phyloP scores from a whole-genome alignment of 2,888 invertebrate species.

The Apocheima hispidaria region DNA sequence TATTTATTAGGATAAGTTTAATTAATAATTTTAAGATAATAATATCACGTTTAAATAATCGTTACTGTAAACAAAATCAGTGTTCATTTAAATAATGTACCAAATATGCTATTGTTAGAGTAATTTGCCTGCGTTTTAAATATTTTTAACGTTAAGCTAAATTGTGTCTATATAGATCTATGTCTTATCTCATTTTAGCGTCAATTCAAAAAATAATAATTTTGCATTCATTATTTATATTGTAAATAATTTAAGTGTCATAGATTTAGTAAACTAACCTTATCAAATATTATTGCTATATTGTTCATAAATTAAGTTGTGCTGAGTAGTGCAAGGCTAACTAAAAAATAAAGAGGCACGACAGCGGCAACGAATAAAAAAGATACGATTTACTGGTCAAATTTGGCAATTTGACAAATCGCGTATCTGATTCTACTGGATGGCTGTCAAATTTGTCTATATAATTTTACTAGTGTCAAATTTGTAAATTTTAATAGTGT shows the following conservation, averaged over 20 bases:
- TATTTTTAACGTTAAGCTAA: constrained; percentile 7
- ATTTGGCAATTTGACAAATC: too few species aligned
- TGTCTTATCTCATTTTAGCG: not conserved
- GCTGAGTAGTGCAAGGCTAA: too few species aligned
- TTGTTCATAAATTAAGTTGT: too few species aligned
- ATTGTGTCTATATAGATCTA: not conserved
- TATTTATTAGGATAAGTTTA: constrained; percentile 39
- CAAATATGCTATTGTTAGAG: constrained; percentile 2
- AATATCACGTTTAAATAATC: constrained; percentile 31
- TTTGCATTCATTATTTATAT: constrained; percentile 14
- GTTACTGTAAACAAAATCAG: constrained; percentile 27
- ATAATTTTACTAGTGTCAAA: too few species aligned
- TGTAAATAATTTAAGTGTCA: constrained; percentile 29
- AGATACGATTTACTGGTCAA: too few species aligned
- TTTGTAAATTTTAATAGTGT: too few species aligned
- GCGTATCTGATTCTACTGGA: too few species aligned
- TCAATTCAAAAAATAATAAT: not conserved
- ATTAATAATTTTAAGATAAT: constrained; percentile 40
- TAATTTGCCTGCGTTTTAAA: constrained; percentile 7
- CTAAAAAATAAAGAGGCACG: too few species aligned
- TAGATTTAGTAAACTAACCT: not conserved
- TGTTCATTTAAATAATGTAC: constrained; percentile 33
- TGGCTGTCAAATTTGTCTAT: too few species aligned
- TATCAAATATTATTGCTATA: not conserved
- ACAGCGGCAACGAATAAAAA: too few species aligned